A percentile compares a stretch with the other conserved stretches of the same genome.
phyloP scores from a whole-genome alignment of 2,888 invertebrate species.

The Escarpia spicata region DNA sequence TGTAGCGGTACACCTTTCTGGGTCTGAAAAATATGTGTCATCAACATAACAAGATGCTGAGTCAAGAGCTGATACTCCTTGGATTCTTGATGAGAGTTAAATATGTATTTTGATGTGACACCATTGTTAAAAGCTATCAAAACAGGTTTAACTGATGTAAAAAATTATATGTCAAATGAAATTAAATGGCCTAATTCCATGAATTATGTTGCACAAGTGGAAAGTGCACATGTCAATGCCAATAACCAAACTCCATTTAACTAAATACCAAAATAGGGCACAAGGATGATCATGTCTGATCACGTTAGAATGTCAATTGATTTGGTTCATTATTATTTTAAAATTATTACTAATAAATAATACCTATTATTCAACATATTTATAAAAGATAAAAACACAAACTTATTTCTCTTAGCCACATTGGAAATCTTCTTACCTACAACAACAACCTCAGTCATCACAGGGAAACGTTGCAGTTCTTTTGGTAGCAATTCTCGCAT shows the following conservation, averaged over 20 bases:
- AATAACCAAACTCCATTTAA: too few species aligned
- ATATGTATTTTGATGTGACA: not conserved
- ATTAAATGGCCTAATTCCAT: not conserved
- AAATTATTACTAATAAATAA: too few species aligned
- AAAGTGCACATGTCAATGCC: not conserved
- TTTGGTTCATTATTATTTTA: too few species aligned
- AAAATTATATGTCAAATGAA: not conserved
- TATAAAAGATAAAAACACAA: not conserved
- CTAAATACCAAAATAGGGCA: too few species aligned
- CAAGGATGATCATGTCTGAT: too few species aligned
- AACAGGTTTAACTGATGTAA: not conserved
- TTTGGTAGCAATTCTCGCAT: conserved; percentile 32
- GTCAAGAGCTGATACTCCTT: not conserved
- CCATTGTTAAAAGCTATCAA: not conserved
- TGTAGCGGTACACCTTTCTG: not conserved
- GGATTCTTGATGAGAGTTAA: not conserved
- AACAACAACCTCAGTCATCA: conserved; percentile 26
- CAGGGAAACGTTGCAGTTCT: conserved; percentile 25
- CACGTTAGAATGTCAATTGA: too few species aligned
- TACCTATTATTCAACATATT: not conserved
- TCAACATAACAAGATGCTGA: not conserved
- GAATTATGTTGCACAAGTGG: not conserved
- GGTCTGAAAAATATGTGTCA: not conserved
- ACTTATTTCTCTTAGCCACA: not conserved
- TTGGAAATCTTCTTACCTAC: conserved; percentile 22